Conservation (phyloP, 2,888 invertebrate genomes). For the Lochmaea crataegi region DNA sequence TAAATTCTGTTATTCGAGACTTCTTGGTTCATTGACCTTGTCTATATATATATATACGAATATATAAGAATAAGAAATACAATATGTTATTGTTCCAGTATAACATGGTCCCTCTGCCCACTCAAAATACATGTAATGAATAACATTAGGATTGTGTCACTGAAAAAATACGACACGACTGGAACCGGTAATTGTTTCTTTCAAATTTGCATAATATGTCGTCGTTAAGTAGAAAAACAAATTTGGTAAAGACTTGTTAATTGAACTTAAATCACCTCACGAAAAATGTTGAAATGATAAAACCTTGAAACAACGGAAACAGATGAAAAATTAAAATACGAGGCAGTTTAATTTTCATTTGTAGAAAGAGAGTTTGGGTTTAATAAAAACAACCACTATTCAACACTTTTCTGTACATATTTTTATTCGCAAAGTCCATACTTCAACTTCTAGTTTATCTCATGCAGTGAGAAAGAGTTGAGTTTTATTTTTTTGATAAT, state of each 20-base stretch:
- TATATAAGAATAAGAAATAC: slow-evolving; percentile 23
- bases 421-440: too few species aligned
- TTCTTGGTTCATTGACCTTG: slow-evolving; percentile 30
- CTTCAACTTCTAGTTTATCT: too few species aligned
- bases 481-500: too few species aligned
- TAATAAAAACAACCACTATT: too few species aligned
- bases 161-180: slow-evolving; percentile 22
- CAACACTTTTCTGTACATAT: too few species aligned
- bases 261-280: background rate
- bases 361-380: too few species aligned
- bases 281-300: too few species aligned
- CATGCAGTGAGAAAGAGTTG: too few species aligned
- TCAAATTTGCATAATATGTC: slow-evolving; percentile 22
- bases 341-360: background rate
- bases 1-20: slow-evolving; percentile 9
- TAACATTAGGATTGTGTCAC: slow-evolving; percentile 39
- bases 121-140: slow-evolving; percentile 36
- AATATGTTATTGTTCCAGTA: slow-evolving; percentile 33
- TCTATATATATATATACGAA: slow-evolving; percentile 13
- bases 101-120: slow-evolving; percentile 30
- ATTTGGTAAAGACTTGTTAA: background rate
- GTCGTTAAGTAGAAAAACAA: background rate
- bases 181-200: slow-evolving; percentile 30
- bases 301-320: background rate
- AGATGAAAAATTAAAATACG: background rate